Base-by-base conservation (phyloP, 1,140 invertebrate genomes). In the Papilio xuthus region DNA sequence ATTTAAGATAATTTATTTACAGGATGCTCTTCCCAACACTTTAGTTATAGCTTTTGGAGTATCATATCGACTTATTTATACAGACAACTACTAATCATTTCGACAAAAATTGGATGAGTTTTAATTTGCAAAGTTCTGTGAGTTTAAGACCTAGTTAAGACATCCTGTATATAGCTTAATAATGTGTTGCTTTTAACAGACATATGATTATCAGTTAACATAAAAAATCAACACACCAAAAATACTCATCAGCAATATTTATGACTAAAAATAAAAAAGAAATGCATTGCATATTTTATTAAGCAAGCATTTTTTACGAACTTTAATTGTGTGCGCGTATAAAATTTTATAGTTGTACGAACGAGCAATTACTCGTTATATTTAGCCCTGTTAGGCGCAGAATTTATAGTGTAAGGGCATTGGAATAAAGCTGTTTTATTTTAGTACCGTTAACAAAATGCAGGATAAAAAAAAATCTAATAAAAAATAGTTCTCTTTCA, bases 301-400 rank as follows among this genome's bases (percentile, higher is more conserved):
- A 53, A 41, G 18, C 8, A 12, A 10, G 23, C 6, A n/a, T 47
- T 26, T 73, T 47, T 47, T 47, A 73, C 13, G 41, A 73, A 73
- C 23, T 42, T 26, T 73, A 73, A 73, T 73, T 47, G 42, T 72
- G 20, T 47, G 20, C 12, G 71, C 71, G 71, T 47, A 50, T 73
- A 73, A 73, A 73, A 73, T 42, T 73, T 73, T 73, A 73, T 73
- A 26, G 42, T 12, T 44, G 42, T 47, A 44, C 10, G 71, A 28
- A 63, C 13, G 60, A 26, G 60, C 23, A 63, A 63, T 63, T 26
- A 63, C 26, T 63, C 60, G 69, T 71, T 71, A 41, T 41, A 42
- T 71, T 71, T 71, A 41, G 69, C 69, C 20, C 26, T 63, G 23
- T 63, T 63, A 63, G 23, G 23, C 60, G 60, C 23, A 13, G 60